Conservation (phyloP, 2,113 vertebrate species). For the Bubo bubo region DNA sequence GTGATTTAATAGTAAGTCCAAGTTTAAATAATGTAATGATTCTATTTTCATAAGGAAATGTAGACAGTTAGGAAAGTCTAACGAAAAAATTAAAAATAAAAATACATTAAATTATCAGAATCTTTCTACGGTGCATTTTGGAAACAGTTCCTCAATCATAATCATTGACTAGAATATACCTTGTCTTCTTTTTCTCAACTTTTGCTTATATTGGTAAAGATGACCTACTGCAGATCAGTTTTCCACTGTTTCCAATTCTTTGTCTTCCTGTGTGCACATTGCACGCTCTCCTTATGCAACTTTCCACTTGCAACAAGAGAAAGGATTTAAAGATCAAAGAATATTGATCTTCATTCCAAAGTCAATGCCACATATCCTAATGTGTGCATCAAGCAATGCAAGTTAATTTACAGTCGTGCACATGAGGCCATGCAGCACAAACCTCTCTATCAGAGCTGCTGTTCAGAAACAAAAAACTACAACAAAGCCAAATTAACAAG, state of each 20-base stretch:
- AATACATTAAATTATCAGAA: neutral
- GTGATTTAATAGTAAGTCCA: neutral
- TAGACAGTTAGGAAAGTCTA: neutral
- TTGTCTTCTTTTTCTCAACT: neutral
- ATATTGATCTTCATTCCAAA: constrained; percentile 61
- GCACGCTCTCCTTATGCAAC: neutral
- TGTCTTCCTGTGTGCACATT: neutral
- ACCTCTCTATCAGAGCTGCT: neutral
- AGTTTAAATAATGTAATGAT: neutral
- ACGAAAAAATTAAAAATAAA: neutral
- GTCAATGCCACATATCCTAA: constrained; percentile 31
- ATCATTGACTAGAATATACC: neutral
- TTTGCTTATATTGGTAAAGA: neutral
- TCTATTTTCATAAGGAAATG: neutral
- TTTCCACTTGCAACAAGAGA: constrained; percentile 43
- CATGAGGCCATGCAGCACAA: neutral
- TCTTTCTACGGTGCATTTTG: neutral
- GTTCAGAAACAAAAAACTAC: neutral
- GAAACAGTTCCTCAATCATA: neutral
- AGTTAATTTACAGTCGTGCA: constrained; percentile 39
- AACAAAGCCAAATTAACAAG: neutral
- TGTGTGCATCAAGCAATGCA: neutral
- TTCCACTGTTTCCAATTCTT: neutral
- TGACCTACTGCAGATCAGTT: neutral
- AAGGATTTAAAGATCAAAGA: constrained; percentile 55